Evolutionary conservation across 64 coral and sea anemone genomes (phyloP).

Genomic region (Pachyseris speciosa): DNA sequence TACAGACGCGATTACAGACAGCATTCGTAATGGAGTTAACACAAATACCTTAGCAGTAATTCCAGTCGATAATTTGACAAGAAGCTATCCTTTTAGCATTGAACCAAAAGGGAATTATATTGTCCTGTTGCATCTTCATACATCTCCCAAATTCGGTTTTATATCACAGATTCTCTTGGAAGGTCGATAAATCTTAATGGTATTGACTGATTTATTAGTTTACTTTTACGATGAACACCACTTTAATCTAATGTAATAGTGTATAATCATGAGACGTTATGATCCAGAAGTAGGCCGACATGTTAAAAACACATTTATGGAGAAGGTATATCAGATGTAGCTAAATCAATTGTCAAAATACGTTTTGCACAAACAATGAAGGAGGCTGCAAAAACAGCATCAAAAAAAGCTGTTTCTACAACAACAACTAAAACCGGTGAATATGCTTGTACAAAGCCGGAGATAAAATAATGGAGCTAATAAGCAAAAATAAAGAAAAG

Average conservation of each 20-base stretch:
- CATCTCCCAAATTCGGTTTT: not conserved
- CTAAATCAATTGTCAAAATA: too few species aligned
- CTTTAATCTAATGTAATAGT: too few species aligned
- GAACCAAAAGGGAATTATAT: not conserved
- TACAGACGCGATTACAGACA: not conserved
- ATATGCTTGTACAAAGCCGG: not conserved
- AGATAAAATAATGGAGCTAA: not conserved
- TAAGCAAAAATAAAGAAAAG: not conserved
- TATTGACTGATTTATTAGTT: not conserved
- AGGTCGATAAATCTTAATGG: not conserved
- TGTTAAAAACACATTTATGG: not conserved
- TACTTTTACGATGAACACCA: not conserved
- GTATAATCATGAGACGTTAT: not conserved
- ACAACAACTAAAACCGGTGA: not conserved
- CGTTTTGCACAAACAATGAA: not conserved
- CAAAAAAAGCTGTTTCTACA: not conserved
- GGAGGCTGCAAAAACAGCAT: not conserved
- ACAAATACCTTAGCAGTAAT: not conserved
- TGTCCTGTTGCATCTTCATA: not conserved
- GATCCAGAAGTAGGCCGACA: not conserved
- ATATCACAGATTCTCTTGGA: not conserved
- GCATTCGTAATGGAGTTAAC: not conserved
- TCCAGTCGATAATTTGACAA: not conserved
- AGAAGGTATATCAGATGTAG: not conserved
- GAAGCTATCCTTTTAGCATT: not conserved